Evolutionary conservation across 2,113 vertebrate genomes (phyloP).

Genomic region (Nothocercus nigrocapillus): DNA sequence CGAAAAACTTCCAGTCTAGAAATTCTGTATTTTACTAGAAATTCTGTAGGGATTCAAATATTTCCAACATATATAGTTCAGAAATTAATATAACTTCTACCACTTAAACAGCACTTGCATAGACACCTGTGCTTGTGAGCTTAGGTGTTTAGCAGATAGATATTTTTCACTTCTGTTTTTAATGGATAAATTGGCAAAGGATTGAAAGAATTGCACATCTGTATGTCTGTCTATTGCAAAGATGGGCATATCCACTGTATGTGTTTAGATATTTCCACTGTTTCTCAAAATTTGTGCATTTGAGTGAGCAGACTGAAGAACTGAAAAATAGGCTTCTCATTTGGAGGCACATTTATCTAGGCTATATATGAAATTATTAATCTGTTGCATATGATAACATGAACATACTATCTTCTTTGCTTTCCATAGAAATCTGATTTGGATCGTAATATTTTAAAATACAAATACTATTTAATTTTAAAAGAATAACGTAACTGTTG

Average conservation of each 20-base stretch:
- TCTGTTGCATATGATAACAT: neutral
- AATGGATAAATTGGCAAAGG: neutral
- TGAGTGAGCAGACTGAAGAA: neutral
- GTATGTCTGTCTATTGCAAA: neutral
- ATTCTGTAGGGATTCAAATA: neutral
- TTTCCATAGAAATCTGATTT: neutral
- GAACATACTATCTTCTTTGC: neutral
- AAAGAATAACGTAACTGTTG: neutral
- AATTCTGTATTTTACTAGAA: neutral
- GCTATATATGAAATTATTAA: neutral
- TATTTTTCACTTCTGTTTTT: neutral
- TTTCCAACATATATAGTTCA: neutral
- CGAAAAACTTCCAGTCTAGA: neutral
- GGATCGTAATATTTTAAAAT: neutral
- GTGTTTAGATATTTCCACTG: neutral
- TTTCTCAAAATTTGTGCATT: accelerated
- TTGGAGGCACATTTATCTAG: neutral
- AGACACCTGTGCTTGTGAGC: neutral
- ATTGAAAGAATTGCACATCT: neutral
- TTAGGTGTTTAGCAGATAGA: neutral
- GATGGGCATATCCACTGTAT: neutral
- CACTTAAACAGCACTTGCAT: neutral
- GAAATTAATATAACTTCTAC: neutral
- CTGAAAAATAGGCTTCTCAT: neutral
- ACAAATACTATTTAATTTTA: neutral